These are phyloP conservation scores for Monomorium pharaonis DNA, from an alignment of 1,140 invertebrate species.

Conservation along the genomic window DNA sequence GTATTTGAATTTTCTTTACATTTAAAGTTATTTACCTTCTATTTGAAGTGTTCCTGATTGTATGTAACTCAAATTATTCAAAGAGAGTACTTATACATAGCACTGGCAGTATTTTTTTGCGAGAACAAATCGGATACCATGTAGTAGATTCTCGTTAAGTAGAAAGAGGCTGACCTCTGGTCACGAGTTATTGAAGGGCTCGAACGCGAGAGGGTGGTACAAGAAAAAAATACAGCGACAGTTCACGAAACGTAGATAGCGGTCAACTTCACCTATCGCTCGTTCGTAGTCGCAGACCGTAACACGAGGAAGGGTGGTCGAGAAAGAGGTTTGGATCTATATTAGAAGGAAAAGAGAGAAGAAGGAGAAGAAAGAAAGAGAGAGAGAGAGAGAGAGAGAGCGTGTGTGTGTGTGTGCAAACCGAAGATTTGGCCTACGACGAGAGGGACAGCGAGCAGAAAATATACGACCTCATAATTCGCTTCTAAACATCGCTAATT, in stretches of 20 bases:
- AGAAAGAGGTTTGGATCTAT: conserved; percentile 24
- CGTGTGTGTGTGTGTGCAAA: too few relatives aligned
- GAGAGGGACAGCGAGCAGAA: conserved; percentile 22
- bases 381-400: neutral
- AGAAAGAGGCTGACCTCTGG: conserved; percentile 38
- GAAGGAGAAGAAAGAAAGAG: neutral
- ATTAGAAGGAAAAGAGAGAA: neutral
- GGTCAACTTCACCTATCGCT: conserved; percentile 37
- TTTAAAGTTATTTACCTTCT: neutral
- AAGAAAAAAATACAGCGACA: conserved; percentile 68
- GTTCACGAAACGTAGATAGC: conserved; percentile 66
- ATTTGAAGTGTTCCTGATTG: neutral
- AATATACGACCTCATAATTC: conserved; percentile 78
- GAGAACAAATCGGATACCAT: conserved; percentile 11
- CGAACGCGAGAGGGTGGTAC: conserved; percentile 35
- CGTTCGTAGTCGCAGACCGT: neutral
- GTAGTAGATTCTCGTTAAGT: conserved; percentile 24
- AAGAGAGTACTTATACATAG: neutral
- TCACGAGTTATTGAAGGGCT: conserved; percentile 50
- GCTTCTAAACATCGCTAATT: conserved; percentile 81
- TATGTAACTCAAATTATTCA: neutral
- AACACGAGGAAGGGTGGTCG: neutral
- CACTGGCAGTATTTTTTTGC: neutral
- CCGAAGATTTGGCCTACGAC: neutral
- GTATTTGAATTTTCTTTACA: neutral